Conservation (phyloP, 1,140 invertebrate species). For the Bemisia tabaci region DNA sequence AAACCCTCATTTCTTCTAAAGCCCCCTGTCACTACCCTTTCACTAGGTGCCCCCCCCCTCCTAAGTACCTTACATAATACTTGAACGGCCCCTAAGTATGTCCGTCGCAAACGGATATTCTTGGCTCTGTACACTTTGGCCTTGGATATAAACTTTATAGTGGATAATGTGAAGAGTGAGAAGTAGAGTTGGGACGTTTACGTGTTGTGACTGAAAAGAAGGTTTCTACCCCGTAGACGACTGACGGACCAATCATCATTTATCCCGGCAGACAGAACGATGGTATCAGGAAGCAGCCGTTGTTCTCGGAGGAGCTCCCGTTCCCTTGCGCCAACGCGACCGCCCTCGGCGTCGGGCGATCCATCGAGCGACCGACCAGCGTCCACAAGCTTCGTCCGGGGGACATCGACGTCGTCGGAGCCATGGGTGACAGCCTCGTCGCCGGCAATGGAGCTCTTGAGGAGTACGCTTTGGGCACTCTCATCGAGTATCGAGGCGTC, state of each 20-base stretch:
- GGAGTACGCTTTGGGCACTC: constrained; percentile 51
- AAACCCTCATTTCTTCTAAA: too few species aligned
- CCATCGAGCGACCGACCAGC: constrained; percentile 26
- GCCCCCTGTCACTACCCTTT: too few species aligned
- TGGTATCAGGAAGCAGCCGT: constrained; percentile 28
- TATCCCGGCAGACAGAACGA: not conserved
- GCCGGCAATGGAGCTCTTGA: constrained; percentile 62
- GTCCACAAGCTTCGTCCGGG: constrained; percentile 52
- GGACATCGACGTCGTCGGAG: constrained; percentile 62
- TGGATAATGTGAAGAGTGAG: too few species aligned
- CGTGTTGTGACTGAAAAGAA: too few species aligned
- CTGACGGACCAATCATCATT: not conserved
- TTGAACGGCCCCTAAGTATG: too few species aligned
- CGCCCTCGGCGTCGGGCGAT: constrained; percentile 27
- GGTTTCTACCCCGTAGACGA: too few species aligned
- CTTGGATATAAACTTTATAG: too few species aligned
- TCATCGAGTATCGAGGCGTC: constrained; percentile 60
- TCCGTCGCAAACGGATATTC: too few species aligned
- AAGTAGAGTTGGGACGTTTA: too few species aligned
- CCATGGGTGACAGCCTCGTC: constrained; percentile 63
- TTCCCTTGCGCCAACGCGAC: constrained; percentile 32
- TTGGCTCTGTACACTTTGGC: too few species aligned
- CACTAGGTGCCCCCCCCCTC: too few species aligned
- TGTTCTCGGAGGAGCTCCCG: constrained; percentile 23
- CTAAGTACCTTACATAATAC: too few species aligned